Base-by-base conservation (phyloP, 2,113 vertebrate species). In the Archocentrus centrarchus region DNA sequence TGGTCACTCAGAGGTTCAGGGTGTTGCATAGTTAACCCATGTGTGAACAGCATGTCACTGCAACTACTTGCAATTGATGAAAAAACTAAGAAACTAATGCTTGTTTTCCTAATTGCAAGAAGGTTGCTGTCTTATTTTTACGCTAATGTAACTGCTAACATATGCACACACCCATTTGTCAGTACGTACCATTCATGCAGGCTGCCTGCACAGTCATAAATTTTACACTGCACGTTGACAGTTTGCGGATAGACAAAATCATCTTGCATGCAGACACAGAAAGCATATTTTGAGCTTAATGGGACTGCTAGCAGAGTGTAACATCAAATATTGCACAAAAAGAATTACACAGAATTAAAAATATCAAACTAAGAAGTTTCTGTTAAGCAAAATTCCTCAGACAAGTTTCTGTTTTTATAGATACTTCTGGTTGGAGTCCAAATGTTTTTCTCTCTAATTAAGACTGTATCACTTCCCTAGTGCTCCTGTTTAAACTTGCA, bases 381-480 rank as follows among this genome's bases (percentile, higher is more conserved):
- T 73, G 68, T 55, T 73, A 18, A 73, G 47, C 68, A 73, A 73
- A 73, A 55, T 55, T 73, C 27, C 47, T 73, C 68, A n/a, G 27
- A 73, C 27, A 73, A 55, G 47, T 55, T 73, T 53, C 47, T 57
- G 18, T 57, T 73, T 73, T 55, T 73, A 22, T 10, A 73, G 30
- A 64, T 41, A 60, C 55, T 8, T 60, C 59, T 24, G 47, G 3
- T 79, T 82, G 44, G 20, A 57, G 64, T 57, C 76, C 35, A 62
- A 80, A 60, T 18, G 1, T 50, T 44, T 35, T 55, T 66, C 47
- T 59, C 39, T 64, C 14, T 75, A 53, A 75, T 62, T 81, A 78
- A 59, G 24, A n/a, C 14, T 62, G 57, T 15, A 18, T 81, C 57
- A 53, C 13, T 41, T 39, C 39, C 10, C 37, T 9, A 9, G 37